Conservation (phyloP, 2,797 vertebrate species). For the Myotis planiceps region DNA sequence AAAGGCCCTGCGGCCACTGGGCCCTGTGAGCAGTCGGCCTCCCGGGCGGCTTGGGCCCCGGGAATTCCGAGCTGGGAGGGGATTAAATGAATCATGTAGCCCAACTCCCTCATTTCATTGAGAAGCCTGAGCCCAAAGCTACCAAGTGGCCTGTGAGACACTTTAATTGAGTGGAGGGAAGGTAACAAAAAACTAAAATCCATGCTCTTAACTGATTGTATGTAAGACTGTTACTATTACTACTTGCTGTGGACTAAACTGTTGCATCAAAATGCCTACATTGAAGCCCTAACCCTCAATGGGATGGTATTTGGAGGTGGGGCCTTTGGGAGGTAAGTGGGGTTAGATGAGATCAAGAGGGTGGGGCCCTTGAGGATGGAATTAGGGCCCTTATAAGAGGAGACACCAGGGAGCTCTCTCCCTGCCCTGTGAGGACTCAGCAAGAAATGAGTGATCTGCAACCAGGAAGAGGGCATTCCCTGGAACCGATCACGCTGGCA, state of each 20-base stretch:
- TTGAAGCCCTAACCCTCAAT: not conserved
- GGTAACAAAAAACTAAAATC: not conserved
- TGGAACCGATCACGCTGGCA: not conserved
- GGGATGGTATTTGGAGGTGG: not conserved
- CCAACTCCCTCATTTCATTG: not conserved
- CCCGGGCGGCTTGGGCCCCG: too few species aligned
- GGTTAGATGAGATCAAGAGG: not conserved
- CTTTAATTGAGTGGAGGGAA: not conserved
- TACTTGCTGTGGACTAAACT: not conserved
- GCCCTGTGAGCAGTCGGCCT: not conserved
- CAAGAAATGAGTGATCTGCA: not conserved
- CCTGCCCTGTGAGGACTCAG: accelerated
- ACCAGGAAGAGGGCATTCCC: too few species aligned
- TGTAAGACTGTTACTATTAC: not conserved
- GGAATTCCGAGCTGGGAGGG: not conserved
- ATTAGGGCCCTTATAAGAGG: not conserved
- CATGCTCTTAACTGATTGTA: not conserved
- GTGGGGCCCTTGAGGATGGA: not conserved
- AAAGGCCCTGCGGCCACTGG: not conserved
- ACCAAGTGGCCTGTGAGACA: not conserved
- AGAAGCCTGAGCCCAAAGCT: constrained; percentile 37
- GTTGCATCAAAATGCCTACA: too few species aligned
- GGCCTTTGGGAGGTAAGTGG: not conserved
- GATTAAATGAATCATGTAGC: not conserved
- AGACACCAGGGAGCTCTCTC: not conserved